Conservation (phyloP, 2,113 vertebrate species). For the Sceloporus undulatus region DNA sequence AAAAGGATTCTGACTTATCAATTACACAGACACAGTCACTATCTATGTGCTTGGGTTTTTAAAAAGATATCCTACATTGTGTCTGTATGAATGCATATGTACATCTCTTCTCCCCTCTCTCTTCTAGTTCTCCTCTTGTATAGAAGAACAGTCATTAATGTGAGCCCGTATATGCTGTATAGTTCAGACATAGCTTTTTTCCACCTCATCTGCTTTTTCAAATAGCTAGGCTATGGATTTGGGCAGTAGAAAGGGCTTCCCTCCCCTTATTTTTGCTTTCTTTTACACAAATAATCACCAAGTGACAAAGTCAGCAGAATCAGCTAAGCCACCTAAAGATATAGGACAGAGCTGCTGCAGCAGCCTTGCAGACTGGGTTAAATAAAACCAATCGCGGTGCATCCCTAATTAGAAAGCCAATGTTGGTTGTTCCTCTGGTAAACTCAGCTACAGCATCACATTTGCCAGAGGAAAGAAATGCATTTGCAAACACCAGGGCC, state of each 20-base stretch:
- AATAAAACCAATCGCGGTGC: constrained; percentile 44
- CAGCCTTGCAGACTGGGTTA: constrained; percentile 45
- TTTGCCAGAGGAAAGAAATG: constrained; percentile 52
- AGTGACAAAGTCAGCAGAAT: constrained; percentile 30
- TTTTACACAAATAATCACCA: background rate
- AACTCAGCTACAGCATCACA: constrained; percentile 53
- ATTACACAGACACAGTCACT: no score
- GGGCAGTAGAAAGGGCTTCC: background rate
- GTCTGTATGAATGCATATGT: no score
- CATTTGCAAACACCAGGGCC: constrained; percentile 54
- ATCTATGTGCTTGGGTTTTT: no score
- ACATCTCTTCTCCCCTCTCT: no score
- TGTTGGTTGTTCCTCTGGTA: constrained; percentile 31
- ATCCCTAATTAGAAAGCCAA: constrained; percentile 58
- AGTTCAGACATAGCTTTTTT: background rate
- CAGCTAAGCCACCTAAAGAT: constrained; percentile 12
- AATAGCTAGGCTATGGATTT: background rate
- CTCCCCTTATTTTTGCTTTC: background rate
- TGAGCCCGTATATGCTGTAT: background rate
- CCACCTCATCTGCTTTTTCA: background rate
- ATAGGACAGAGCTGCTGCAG: constrained; percentile 41
- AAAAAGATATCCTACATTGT: no score
- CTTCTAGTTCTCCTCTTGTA: background rate
- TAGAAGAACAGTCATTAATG: background rate
- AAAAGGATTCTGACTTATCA: no score